Evolutionary conservation across 2,113 vertebrate species (phyloP).

Genomic region (Recurvirostra avosetta): DNA sequence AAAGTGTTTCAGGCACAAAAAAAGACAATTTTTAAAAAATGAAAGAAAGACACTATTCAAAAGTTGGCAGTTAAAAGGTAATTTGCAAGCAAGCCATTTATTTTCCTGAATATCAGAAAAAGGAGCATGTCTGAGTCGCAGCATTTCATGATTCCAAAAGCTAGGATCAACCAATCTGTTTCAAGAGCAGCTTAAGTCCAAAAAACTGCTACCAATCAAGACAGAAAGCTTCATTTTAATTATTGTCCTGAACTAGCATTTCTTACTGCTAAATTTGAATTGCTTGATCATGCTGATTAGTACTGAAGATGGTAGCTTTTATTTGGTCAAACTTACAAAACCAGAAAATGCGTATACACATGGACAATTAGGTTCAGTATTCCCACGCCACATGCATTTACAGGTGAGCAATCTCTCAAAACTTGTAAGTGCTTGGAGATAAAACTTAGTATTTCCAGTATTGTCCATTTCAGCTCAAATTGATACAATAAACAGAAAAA

Average conservation of each 20-base stretch:
- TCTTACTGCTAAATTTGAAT: neutral
- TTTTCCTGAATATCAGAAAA: neutral
- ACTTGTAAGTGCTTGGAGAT: neutral
- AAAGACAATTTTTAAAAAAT: neutral
- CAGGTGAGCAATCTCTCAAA: neutral
- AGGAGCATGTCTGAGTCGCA: neutral
- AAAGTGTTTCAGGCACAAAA: neutral
- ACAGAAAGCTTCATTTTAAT: neutral
- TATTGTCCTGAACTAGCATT: neutral
- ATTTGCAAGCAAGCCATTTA: neutral
- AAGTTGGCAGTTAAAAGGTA: neutral
- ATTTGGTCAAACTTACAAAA: neutral
- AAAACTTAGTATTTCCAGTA: neutral
- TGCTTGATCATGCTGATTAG: neutral
- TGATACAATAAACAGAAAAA: neutral
- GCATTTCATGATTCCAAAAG: neutral
- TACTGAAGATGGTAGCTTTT: neutral
- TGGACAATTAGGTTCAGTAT: neutral
- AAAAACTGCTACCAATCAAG: neutral
- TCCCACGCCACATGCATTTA: neutral
- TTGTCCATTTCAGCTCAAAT: neutral
- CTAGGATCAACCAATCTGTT: neutral
- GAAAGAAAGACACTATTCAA: neutral
- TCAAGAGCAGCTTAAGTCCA: neutral
- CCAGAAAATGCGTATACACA: neutral